These are phyloP conservation scores for Paralinhomoeus sp. DNA, from an alignment of 2,888 invertebrate genomes.

Conservation along the genomic window DNA sequence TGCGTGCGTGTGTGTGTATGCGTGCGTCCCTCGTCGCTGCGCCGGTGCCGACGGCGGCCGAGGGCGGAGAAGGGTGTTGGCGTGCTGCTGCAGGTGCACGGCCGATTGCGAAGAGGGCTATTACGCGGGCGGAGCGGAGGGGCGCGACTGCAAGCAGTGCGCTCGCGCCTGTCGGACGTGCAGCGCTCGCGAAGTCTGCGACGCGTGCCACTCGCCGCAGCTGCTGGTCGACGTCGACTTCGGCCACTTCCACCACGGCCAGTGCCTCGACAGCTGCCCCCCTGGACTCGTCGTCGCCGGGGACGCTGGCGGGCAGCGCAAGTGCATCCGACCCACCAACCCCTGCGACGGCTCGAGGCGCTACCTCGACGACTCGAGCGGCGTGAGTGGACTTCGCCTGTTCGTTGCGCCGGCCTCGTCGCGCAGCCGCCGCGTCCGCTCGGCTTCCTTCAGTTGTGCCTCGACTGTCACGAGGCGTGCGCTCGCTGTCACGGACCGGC, in stretches of 20 bases:
- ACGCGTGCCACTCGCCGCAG: slow-evolving; percentile 14
- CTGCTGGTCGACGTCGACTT: slow-evolving; percentile 20
- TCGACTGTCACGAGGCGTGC: too few relatives aligned
- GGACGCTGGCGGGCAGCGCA: too few relatives aligned
- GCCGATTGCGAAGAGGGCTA: slow-evolving; percentile 20
- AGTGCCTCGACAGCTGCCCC: slow-evolving; percentile 21
- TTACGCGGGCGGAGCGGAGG: slow-evolving; percentile 17
- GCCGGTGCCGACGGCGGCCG: background rate
- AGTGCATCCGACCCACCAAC: too few relatives aligned
- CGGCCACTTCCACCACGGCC: slow-evolving; percentile 18
- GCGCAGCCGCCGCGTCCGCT: too few relatives aligned
- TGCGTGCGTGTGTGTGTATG: background rate
- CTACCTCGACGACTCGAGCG: too few relatives aligned
- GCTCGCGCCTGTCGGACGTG: slow-evolving; percentile 18
- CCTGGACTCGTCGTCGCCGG: slow-evolving; percentile 8
- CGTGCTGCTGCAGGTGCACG: slow-evolving; percentile 12
- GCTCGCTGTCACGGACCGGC: too few relatives aligned
- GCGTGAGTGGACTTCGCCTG: too few relatives aligned
- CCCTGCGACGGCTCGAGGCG: too few relatives aligned
- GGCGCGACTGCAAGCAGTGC: slow-evolving; percentile 20
- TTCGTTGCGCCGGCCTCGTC: too few relatives aligned
- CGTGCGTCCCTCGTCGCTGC: background rate
- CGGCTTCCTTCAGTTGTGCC: too few relatives aligned
- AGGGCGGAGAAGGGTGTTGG: background rate
- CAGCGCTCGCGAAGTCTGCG: slow-evolving; percentile 17